Evolutionary conservation across 2,797 vertebrate species (phyloP).

Genomic region (Lophotriccus pileatus): DNA sequence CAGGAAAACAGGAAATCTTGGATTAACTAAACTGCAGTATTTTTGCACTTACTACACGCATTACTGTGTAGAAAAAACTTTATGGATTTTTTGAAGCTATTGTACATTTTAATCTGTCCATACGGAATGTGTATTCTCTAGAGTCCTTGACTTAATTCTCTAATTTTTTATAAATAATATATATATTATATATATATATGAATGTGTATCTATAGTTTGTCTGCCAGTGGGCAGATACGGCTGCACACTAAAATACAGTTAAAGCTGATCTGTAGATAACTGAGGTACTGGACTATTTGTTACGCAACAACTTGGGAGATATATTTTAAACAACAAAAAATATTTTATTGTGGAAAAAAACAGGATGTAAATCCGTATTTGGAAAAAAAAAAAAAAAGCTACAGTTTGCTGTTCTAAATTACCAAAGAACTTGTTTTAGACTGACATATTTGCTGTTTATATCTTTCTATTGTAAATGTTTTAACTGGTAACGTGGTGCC

Average conservation of each 20-base stretch:
- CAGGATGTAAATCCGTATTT: slow-evolving; percentile 84
- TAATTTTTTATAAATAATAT: slow-evolving; percentile 79
- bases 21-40: slow-evolving; percentile 74
- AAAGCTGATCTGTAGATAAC: slow-evolving; percentile 73
- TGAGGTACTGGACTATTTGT: slow-evolving; percentile 77
- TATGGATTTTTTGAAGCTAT: slow-evolving; percentile 65
- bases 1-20: slow-evolving; percentile 74
- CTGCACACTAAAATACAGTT: slow-evolving; percentile 82
- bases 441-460: slow-evolving; percentile 71
- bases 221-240: slow-evolving; percentile 70
- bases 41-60: slow-evolving; percentile 78
- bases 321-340: slow-evolving; percentile 70
- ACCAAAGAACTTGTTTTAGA: slow-evolving; percentile 92
- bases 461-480: slow-evolving; percentile 72
- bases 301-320: slow-evolving; percentile 68
- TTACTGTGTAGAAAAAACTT: slow-evolving; percentile 70
- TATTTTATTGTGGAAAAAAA: slow-evolving; percentile 67
- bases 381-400: slow-evolving; percentile 37
- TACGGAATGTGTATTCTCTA: slow-evolving; percentile 81
- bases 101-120: slow-evolving; percentile 81
- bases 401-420: slow-evolving; percentile 84
- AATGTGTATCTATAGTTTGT: slow-evolving; percentile 75
- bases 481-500: slow-evolving; percentile 81
- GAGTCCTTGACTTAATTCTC: slow-evolving; percentile 75
- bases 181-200: slow-evolving; percentile 75